Evolutionary conservation across 2,888 invertebrate genomes (phyloP).

Genomic region (Melitaea athalia): DNA sequence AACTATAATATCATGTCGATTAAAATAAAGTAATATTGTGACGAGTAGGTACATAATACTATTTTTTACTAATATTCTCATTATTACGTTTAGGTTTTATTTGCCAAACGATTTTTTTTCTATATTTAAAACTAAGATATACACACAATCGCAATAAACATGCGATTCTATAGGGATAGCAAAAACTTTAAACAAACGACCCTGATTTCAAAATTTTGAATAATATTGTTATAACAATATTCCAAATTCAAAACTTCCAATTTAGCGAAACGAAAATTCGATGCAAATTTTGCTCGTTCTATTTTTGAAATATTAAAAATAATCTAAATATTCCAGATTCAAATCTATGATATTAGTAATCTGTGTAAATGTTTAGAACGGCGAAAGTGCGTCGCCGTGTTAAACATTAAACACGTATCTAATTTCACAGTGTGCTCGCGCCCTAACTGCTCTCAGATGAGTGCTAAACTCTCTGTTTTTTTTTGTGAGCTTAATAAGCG

Average conservation of each 20-base stretch:
- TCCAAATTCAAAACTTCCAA: background rate
- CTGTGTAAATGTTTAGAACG: constrained; percentile 36
- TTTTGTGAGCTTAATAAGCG: constrained; percentile 34
- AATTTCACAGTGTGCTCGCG: constrained; percentile 44
- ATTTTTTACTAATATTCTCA: no score
- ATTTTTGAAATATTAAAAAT: background rate
- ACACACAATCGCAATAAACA: no score
- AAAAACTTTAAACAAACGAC: no score
- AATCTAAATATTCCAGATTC: background rate
- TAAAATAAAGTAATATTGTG: no score
- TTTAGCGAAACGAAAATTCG: background rate
- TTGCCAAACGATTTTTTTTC: no score
- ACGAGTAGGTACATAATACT: no score
- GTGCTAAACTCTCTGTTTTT: constrained; percentile 45
- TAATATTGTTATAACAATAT: background rate
- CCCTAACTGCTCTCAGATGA: constrained; percentile 45
- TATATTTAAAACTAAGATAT: no score
- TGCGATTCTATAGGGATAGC: no score
- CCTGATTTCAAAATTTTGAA: no score
- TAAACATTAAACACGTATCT: constrained; percentile 48
- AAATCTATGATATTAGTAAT: constrained; percentile 28
- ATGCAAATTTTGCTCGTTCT: background rate
- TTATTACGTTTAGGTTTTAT: no score
- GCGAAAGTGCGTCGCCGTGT: constrained; percentile 48
- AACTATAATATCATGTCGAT: no score